Evolutionary conservation across 2,888 invertebrate species (phyloP).

Genomic region (Toxonevra muliebris): DNA sequence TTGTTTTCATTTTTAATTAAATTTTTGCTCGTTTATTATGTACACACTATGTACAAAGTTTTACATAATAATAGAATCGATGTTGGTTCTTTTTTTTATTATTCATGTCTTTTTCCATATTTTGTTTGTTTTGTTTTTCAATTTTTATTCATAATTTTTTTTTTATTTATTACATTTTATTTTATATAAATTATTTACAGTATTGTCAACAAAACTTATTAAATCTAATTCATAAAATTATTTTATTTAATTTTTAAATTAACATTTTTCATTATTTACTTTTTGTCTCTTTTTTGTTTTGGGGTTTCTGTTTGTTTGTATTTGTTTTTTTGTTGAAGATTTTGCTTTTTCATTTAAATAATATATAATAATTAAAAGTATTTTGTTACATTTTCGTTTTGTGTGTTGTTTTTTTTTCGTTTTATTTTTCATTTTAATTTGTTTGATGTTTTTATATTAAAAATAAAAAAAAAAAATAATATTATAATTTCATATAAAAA

Average conservation of each 20-base stretch:
- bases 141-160: conserved; percentile 23
- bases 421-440: conserved; percentile 4
- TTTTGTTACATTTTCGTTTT: conserved; percentile 21
- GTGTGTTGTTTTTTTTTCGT: conserved; percentile 7
- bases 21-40: conserved; percentile 31
- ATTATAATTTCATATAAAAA: conserved; percentile 34
- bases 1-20: conserved; percentile 24
- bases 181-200: conserved; percentile 57
- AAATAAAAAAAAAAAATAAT: conserved; percentile 14
- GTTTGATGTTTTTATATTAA: conserved; percentile 4
- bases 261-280: conserved; percentile 29
- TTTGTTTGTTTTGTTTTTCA: background rate
- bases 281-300: conserved; percentile 29
- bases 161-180: conserved; percentile 19
- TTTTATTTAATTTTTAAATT: background rate
- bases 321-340: conserved; percentile 15
- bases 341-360: conserved; percentile 6
- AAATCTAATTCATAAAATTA: conserved; percentile 51
- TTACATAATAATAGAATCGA: conserved; percentile 26
- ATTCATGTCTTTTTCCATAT: conserved; percentile 23
- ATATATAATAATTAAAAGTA: conserved; percentile 22
- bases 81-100: conserved; percentile 21
- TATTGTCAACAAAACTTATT: conserved; percentile 55
- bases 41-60: conserved; percentile 30
- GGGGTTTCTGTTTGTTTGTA: conserved; percentile 14